Percentiles rank a stretch among this genome's conserved stretches.
Evolutionary conservation across 92 coral and sea anemone species (phyloP).

Genomic region (Porites cylindrica): DNA sequence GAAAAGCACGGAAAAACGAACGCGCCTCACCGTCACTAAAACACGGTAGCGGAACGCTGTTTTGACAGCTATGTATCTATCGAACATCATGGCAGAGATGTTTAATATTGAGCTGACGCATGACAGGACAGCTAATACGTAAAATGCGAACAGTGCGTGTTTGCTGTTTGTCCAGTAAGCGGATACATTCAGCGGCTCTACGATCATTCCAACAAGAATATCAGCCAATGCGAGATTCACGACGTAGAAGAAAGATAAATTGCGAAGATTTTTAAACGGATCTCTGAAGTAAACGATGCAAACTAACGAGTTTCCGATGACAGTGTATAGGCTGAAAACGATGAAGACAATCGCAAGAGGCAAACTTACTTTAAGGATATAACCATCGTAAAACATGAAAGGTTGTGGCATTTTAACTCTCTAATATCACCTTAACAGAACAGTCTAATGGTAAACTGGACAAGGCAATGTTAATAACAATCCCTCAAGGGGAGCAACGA

Average conservation of each 20-base stretch:
- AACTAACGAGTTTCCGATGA: conserved; percentile 74
- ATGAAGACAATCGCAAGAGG: conserved; percentile 71
- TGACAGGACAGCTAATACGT: conserved; percentile 75
- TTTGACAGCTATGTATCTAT: conserved; percentile 74
- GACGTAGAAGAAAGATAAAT: conserved; percentile 72
- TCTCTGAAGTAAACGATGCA: conserved; percentile 73
- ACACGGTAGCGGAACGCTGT: conserved; percentile 70
- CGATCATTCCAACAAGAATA: conserved; percentile 77
- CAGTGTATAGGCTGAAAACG: conserved; percentile 75
- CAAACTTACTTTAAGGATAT: conserved; percentile 68
- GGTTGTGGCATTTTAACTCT: conserved; percentile 29
- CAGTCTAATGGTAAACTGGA: background rate
- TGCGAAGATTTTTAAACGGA: conserved; percentile 76
- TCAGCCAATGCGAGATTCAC: conserved; percentile 78
- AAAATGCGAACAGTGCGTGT: conserved; percentile 68
- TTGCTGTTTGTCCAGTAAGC: conserved; percentile 71
- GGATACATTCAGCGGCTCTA: conserved; percentile 81
- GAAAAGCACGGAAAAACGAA: conserved; percentile 47
- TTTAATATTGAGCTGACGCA: conserved; percentile 81
- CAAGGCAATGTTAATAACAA: no score
- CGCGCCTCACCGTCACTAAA: conserved; percentile 69
- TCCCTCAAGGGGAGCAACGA: background rate
- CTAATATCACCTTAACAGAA: background rate
- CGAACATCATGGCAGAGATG: conserved; percentile 81
- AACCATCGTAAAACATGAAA: conserved; percentile 82